Evolutionary conservation across 2,113 vertebrate genomes (phyloP), one percentile per base, ranked within the genome.

Genomic region (Dasyornis broadbenti): DNA sequence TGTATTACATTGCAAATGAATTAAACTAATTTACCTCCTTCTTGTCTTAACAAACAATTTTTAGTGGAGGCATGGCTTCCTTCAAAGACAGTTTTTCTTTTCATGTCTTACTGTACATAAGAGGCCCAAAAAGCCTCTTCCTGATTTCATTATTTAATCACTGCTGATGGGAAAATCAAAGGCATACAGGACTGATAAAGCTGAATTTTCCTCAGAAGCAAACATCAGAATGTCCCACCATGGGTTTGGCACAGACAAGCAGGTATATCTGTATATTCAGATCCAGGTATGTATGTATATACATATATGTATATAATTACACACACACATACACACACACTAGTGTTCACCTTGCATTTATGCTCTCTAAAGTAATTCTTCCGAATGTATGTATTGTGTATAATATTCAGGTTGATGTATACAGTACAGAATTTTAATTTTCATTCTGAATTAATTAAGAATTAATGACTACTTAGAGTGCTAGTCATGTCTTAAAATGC

Each of bases 401-500:
- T 80, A 30, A 50, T 33, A 92, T 90, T 97, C 94, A 68, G 82
- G 68, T 79, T 97, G 91, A 91, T 91, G 92, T 79, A 95, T 64
- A 96, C 35, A 82, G 49, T 72, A 92, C 52, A 95, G 92, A 97
- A 96, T 77, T 97, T 96, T 92, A 97, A 97, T 97, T 97, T 97
- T 80, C 73, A 65, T 96, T 97, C 84, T 95, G 95, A 94, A 96
- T 97, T 98, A 97, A 97, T 97, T 97, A 98, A 97, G 89, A 91
- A 92, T 96, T 96, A 98, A 98, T 96, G 96, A 97, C 94, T 91
- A 95, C 89, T 97, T 97, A 82, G 90, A 96, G 86, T 92, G 94
- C 97, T 97, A 97, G 95, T 95, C 93, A 92, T 95, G 84, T 96
- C 94, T 95, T 94, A 84, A 97, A 97, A 97, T 85, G 90, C 76